Base-by-base conservation (phyloP, 2,797 vertebrate species). In the Syngnathus acus region DNA sequence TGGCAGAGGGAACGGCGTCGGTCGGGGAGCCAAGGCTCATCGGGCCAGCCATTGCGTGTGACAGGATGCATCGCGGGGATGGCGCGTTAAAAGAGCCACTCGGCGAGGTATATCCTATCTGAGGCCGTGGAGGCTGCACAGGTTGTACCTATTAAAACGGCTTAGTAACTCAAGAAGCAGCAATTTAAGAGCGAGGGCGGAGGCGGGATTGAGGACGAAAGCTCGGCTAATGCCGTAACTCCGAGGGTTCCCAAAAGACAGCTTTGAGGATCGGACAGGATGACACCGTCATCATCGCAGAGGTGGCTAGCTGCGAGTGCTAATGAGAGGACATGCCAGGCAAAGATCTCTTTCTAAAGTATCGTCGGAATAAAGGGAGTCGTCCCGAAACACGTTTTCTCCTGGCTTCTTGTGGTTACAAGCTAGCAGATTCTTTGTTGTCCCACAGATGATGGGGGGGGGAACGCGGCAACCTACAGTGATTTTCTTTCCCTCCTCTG, bases 131-230 rank as follows among this genome's bases (percentile, higher is more conserved):
- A 89, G 79, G 71, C 77, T 47, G 77, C 82, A 81, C 91, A 93
- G 89, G 89, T 91, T 93, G 89, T 87, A 92, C 86, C 86, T 88
- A 92, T 92, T 93, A 92, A 81, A 76, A 84, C 74, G 85, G 90
- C 89, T 91, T 92, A 90, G 92, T 91, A 91, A 93, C 85, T 86
- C 85, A 89, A 91, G 88, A 89, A 89, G 89, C 84, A 43, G 83
- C 80, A 88, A 87, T 86, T 91, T 89, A 83, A 69, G 73, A 73
- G 72, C 1, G 70, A 70, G 72, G 76, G 71, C 65, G 70, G 80
- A 71, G 74, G 82, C 65, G 66, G 70, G 62, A 63, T 72, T 75
- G 74, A 60, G 68, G 77, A 76, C 72, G 75, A 85, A 82, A 82
- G 80, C 51, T 67, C 76, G 79, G 78, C 76, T 84, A 84, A 88